Evolutionary conservation across 2,888 invertebrate species (phyloP), one percentile per base, ranked within the genome.

Genomic region (Tanaodytes sp.): DNA sequence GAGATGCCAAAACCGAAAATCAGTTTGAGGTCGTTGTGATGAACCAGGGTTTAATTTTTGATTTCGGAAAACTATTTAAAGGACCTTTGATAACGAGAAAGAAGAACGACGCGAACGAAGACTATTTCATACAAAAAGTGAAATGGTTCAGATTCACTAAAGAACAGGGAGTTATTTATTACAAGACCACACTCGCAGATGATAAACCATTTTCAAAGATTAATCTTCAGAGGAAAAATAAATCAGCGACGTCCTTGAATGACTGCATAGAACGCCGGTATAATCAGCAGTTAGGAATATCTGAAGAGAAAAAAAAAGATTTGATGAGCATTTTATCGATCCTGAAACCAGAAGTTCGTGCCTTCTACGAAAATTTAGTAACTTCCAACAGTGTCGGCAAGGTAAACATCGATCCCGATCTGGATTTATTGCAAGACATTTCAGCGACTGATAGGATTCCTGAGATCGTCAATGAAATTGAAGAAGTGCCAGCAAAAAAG

Each of bases 121-220:
- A 15, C 4, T 71, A 51, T 43, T 37, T 59, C 11, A 18, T 18
- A 11, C 43, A 27, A 4, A 23, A 20, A n/a, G 57, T 57, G n/a
- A n/a, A n/a, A n/a, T n/a, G n/a, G n/a, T n/a, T n/a, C 2, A 43
- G 58, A 39, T 70, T 49, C 30, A 48, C 54, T 3, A 54, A 55
- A 14, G 27, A 66, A 18, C 55, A 15, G 36, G 54, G 62, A 33
- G 14, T 27, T 18, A 15, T 66, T 31, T 66, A 23, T n/a, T 63
- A 20, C 39, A 71, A 67, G 39, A 46, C 23, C 5, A 46, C 9
- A 9, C 40, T 63, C 9, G 5, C 33, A 0, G 39, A 63, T 18
- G 20, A 43, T 9, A 33, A 23, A n/a, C 40, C 30, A 11, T 64
- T 64, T 40, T 18, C 20, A 19, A 19, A 16, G 4, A 1, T 31